Evolutionary conservation across 1,140 invertebrate genomes (phyloP), one percentile per base, ranked within the genome.

Genomic region (Leptonema lineaticorne): DNA sequence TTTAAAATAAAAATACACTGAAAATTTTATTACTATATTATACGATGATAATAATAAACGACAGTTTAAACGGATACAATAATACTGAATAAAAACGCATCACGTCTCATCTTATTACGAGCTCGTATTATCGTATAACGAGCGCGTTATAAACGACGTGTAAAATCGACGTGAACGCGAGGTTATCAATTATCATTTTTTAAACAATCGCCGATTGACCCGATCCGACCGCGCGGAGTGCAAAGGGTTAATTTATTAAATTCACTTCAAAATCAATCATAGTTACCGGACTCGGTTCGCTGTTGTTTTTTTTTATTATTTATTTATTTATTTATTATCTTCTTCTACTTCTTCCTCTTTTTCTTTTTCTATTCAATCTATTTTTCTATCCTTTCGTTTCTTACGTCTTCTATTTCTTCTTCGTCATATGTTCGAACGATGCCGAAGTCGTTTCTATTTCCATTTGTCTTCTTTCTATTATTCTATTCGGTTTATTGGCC

Each of bases 161-260:
- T 53, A 26, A 53, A 53, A 26, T 26, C 50, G 46, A 20, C 46
- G n/a, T 22, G 18, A 20, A 48, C 46, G 46, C 46, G 50, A 22
- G 50, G 50, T 53, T 53, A 53, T 53, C 50, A 53, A 53, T 53
- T 53, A 53, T 53, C 20, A 53, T 53, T 53, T 53, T n/a, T 53
- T 26, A 53, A 53, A 53, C 50, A 53, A 53, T 53, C 50, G n/a
- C 50, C 50, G 50, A 53, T 24, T 53, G 50, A 53, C 50, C 50
- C 22, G 50, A 26, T 24, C 50, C 50, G 50, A 53, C 50, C 22
- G 50, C 50, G 50, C 50, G 50, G n/a, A 53, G 50, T 53, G 50
- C 50, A 53, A 53, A 53, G 50, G 50, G 50, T 53, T 53, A 53
- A 53, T 53, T 53, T 53, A 53, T 53, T 53, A 53, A 53, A 53